These are phyloP conservation scores for Clupea harengus DNA, from an alignment of 2,113 vertebrate species.

Conservation along the genomic window DNA sequence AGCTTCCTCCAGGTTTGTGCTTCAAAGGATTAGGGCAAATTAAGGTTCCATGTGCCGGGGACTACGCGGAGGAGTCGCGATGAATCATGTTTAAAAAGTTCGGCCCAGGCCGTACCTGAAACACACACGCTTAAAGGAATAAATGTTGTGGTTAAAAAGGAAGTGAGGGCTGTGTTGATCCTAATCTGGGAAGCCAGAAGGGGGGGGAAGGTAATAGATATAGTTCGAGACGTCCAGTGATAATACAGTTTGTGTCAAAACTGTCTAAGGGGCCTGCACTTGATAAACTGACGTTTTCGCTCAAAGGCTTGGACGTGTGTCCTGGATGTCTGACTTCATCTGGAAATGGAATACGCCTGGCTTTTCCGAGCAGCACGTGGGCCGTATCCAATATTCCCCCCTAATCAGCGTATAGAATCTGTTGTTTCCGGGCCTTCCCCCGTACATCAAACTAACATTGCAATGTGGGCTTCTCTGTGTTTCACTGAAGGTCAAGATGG, in stretches of 20 bases:
- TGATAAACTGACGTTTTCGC: constrained; percentile 33
- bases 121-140: constrained; percentile 53
- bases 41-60: constrained; percentile 39
- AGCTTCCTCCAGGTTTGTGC: constrained; percentile 53
- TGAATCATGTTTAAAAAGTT: constrained; percentile 52
- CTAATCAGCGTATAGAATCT: constrained; percentile 11
- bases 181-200: constrained; percentile 49
- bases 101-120: constrained; percentile 40
- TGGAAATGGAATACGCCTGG: not conserved
- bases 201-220: constrained; percentile 37
- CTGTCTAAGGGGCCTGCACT: constrained; percentile 45
- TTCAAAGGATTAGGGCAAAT: constrained; percentile 61
- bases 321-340: constrained; percentile 25
- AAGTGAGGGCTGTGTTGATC: constrained; percentile 58
- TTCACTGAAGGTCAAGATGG: not conserved
- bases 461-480: not conserved
- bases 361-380: not conserved
- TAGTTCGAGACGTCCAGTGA: constrained; percentile 59
- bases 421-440: constrained; percentile 16
- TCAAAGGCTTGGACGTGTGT: constrained; percentile 27
- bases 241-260: constrained; percentile 54
- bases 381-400: not conserved
- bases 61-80: constrained; percentile 44
- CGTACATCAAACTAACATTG: not conserved
- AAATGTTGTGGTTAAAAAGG: constrained; percentile 43